Evolutionary conservation across 2,113 vertebrate genomes (phyloP).

Genomic region (Stercorarius parasiticus): DNA sequence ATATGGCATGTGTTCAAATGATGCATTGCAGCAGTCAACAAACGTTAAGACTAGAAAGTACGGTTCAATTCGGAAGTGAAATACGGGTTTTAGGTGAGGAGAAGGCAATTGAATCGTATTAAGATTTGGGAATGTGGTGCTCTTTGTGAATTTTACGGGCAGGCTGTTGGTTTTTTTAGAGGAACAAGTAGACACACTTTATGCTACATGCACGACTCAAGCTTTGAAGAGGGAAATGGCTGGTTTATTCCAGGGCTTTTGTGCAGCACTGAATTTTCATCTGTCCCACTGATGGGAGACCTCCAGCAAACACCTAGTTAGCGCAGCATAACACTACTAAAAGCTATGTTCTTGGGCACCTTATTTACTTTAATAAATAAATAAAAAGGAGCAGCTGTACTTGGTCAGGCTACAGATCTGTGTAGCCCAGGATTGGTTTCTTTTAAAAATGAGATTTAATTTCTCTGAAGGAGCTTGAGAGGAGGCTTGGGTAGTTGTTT

Average conservation of each 20-base stretch:
- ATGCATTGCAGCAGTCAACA: conserved; percentile 4
- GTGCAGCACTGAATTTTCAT: not conserved
- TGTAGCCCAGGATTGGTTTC: not conserved
- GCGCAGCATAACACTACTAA: not conserved
- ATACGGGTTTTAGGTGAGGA: not conserved
- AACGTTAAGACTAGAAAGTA: not conserved
- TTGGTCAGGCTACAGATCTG: not conserved
- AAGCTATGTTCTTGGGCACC: not conserved
- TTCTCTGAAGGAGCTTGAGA: not conserved
- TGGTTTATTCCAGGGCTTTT: not conserved
- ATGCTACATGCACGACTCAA: not conserved
- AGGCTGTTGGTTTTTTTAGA: not conserved
- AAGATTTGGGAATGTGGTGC: not conserved
- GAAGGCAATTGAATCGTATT: not conserved
- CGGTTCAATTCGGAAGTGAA: not conserved
- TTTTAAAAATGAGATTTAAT: not conserved
- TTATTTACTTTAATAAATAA: not conserved
- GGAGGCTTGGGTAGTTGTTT: not conserved
- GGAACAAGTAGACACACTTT: not conserved
- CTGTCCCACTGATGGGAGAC: not conserved
- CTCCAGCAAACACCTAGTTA: not conserved
- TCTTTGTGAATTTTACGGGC: not conserved
- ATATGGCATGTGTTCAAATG: conserved; percentile 8
- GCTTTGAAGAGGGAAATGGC: not conserved
- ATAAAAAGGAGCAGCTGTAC: not conserved